Percentiles rank a stretch among this genome's conserved stretches.
Evolutionary conservation across 2,888 invertebrate genomes (phyloP).

Genomic region (Caenorhabditis japonica): DNA sequence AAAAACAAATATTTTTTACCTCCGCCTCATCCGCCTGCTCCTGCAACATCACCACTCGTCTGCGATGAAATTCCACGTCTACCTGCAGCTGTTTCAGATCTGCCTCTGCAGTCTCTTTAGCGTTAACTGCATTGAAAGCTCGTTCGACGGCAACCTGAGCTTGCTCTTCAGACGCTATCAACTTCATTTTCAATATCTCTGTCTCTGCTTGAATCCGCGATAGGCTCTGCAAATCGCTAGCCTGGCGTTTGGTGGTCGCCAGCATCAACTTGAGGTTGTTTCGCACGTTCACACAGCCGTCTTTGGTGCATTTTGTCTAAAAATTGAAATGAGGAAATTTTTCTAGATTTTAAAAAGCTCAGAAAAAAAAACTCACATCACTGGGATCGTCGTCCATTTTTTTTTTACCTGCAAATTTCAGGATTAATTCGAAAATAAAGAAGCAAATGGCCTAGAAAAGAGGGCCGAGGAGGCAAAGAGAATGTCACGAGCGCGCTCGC

Average conservation of each 20-base stretch:
- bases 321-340: conserved; percentile 5
- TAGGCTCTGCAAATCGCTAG: background rate
- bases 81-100: conserved; percentile 12
- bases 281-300: conserved; percentile 1
- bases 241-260: background rate
- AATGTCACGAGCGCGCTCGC: background rate
- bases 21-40: conserved; percentile 25
- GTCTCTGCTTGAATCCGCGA: background rate
- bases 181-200: background rate
- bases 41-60: background rate
- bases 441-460: background rate
- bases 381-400: conserved; percentile 1
- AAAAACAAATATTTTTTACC: conserved; percentile 2
- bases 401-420: background rate
- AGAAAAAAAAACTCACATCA: background rate
- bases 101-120: conserved; percentile 27
- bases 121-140: conserved; percentile 8
- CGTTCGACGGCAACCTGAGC: background rate
- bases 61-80: conserved; percentile 7
- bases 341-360: background rate
- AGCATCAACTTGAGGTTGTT: conserved; percentile 5
- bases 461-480: background rate
- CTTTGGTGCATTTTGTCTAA: conserved; percentile 8
- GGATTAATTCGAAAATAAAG: background rate
- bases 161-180: background rate